Evolutionary conservation across 2,888 invertebrate species (phyloP), one percentile per base, ranked within the genome.

Genomic region (Germaria angustata): DNA sequence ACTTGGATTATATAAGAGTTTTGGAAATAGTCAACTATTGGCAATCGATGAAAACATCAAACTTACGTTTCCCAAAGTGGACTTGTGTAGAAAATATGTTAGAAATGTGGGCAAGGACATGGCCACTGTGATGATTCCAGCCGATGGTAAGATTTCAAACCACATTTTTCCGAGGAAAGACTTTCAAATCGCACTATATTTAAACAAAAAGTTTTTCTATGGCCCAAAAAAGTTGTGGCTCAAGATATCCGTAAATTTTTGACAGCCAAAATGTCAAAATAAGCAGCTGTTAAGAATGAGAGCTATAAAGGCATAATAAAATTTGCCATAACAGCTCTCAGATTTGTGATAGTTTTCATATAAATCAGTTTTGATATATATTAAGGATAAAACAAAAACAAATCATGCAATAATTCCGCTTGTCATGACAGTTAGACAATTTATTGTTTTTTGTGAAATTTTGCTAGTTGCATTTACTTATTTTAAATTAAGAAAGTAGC

Each of bases 61-160:
- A 93, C 94, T 94, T 92, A 94, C 94, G 87, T 95, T 95, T 87
- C 94, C 94, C 83, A 93, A 81, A 6, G 89, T 86, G 82, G 93
- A 87, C 88, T 94, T 94, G 89, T 95, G 93, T 83, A 94, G 84
- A 86, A 94, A 93, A 88, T 94, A 94, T 49, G 93, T 92, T 2
- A 92, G 92, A 90, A 92, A 93, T 84, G 93, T 93, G 13, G 95
- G 95, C 75, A 94, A 85, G 15, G 93, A 93, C 84, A 95, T 71
- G 1, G 92, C 93, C 44, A 92, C 93, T 53, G 92, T 91, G 68
- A 95, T 93, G 83, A 95, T 93, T 83, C 91, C 92, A 84, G 93
- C 92, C 86, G 93, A 92, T 13, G 95, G 95, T 86, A 95, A 87
- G 89, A 95, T 93, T 93, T 95, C 95, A 90, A 94, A 95, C 95